Base-by-base conservation (phyloP, 35 echinoderm and acorn worm genomes). In the Stichopus chloronotus region DNA sequence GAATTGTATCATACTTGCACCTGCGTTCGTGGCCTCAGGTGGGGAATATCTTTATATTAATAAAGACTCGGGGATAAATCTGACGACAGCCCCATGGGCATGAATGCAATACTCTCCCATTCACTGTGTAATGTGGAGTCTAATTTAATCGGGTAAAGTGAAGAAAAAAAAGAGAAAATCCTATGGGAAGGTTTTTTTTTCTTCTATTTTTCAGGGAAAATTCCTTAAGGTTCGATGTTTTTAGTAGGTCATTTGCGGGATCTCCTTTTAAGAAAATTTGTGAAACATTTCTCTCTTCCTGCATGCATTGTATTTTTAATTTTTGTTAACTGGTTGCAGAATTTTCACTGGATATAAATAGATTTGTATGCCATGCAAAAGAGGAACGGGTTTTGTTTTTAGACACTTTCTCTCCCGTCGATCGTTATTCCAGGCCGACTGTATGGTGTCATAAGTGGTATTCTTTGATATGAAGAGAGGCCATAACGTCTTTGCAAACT, bases 1-100 rank as follows among this genome's bases (percentile, higher is more conserved):
- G 17, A 74, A 19, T 74, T 74, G 69, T 74, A 74, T 74, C 14
- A 74, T 74, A 74, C 69, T 74, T 74, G 69, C 69, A 74, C 69
- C 69, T 74, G 69, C 69, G 69, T 74, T 74, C 69, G 6, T 74
- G 69, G 69, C 69, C 69, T 74, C 69, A 74, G 69, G 69, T 74
- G 69, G 69, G 69, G 69, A 20, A 74, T 74, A 74, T 74, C 69
- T 74, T 74, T 74, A 74, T 74, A 74, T 65, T 65, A 65, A 65
- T 65, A 65, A 65, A 65, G 61, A 74, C 17, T 7, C 69, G 3
- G 17, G 69, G 19, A 74, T 19, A 14, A 74, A 74, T 74, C 69
- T 74, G 69, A 74, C 69, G 69, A 74, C 69, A 74, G 61, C 9
- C 61, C 19, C 61, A 8, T 65, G 61, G 61, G 20, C 13, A n/a